These are phyloP conservation scores for Sitta carolinensis DNA, from an alignment of 2,797 vertebrate genomes.

Conservation along the genomic window DNA sequence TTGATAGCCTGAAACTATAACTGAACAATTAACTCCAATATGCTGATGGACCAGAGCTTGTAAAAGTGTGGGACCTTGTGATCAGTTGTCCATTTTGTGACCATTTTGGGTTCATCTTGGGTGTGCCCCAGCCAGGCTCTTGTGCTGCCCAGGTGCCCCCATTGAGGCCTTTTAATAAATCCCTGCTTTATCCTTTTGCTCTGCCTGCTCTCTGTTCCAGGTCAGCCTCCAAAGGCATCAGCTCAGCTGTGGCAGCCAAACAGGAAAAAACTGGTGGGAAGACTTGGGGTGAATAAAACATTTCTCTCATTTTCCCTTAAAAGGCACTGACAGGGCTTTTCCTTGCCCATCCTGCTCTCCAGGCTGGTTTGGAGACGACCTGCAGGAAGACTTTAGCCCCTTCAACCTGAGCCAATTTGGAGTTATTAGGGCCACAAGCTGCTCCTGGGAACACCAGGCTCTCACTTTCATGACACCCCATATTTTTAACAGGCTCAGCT, in stretches of 20 bases:
- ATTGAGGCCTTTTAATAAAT: too few relatives aligned
- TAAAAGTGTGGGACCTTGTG: too few relatives aligned
- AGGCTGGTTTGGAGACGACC: not conserved
- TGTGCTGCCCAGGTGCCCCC: too few relatives aligned
- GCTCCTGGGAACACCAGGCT: not conserved
- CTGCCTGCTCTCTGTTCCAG: too few relatives aligned
- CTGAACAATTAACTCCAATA: too few relatives aligned
- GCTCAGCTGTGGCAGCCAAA: not conserved
- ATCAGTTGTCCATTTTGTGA: too few relatives aligned
- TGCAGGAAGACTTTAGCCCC: not conserved
- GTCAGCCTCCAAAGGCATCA: too few relatives aligned
- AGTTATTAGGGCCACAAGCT: not conserved
- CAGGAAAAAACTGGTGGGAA: not conserved
- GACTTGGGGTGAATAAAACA: not conserved
- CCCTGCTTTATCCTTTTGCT: too few relatives aligned
- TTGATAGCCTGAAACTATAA: too few relatives aligned
- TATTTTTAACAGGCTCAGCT: not conserved
- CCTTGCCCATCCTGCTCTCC: not conserved
- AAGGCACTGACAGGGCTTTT: not conserved
- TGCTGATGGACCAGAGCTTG: too few relatives aligned
- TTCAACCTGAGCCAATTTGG: not conserved
- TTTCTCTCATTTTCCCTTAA: not conserved
- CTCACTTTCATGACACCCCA: not conserved
- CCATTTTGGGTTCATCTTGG: too few relatives aligned
- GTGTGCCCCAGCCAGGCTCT: too few relatives aligned